Base-by-base conservation (phyloP, 2,113 vertebrate genomes). In the Semicossyphus pulcher region DNA sequence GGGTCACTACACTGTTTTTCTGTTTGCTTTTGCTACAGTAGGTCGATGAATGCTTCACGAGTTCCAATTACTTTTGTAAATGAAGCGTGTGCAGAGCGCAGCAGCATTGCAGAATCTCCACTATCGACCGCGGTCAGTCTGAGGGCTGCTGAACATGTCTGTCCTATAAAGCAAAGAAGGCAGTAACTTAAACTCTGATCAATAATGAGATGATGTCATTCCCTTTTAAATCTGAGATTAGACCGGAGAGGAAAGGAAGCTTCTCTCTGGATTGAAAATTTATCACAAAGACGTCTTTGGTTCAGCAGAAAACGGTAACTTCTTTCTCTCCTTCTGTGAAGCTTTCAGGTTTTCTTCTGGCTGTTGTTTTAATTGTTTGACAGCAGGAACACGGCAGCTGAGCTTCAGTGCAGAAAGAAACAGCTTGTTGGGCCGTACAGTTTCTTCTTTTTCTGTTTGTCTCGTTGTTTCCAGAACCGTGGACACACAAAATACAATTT, bases 61-160 rank as follows among this genome's bases (percentile, higher is more conserved):
- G 36, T 52, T 67, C 70, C 73, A 70, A 34, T 86, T 71, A 78
- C 51, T 45, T 16, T 80, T 72, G 56, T 23, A 76, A 73, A 73
- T 31, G 49, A 73, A 48, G 54, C 56, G 41, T 57, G 54, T 16
- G 20, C 23, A 41, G 64, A 57, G 25, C n/a, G 6, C 23, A 7
- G 66, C 32, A 12, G 63, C 41, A 8, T 5, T 39, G 64, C 51
- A 53, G 61, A 71, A 31, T 12, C 25, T 28, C 37, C 2, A 1
- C 52, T 41, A 53, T 16, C 9, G 61, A 67, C 72, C 28, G 51
- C 32, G 51, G 56, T 34, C 58, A 2, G 4, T 51, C 48, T 47
- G 48, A 10, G 8, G 18, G 48, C 21, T 18, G 1, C 14, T 14
- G 39, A 5, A 14, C 37, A 6, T 62, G 10, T 48, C 74, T 31